Evolutionary conservation across 2,113 vertebrate genomes (phyloP).

Genomic region (Chlamydotis undulata): DNA sequence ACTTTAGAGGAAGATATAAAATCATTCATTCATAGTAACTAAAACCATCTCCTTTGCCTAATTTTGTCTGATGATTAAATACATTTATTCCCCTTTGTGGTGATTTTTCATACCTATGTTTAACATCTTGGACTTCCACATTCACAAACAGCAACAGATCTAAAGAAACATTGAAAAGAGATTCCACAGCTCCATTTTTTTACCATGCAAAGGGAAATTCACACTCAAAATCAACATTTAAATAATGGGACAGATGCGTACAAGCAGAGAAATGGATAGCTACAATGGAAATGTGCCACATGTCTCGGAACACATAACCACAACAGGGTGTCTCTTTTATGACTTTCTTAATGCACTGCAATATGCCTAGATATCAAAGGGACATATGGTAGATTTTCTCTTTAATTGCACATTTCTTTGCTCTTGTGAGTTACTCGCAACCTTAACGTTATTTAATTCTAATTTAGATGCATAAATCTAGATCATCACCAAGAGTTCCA

Average conservation of each 20-base stretch:
- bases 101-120: not conserved
- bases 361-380: slow-evolving; percentile 59
- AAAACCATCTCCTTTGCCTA: not conserved
- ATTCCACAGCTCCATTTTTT: not conserved
- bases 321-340: slow-evolving; percentile 67
- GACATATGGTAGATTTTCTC: slow-evolving; percentile 67
- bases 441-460: slow-evolving; percentile 66
- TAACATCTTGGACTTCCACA: not conserved
- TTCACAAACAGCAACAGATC: not conserved
- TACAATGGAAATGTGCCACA: slow-evolving; percentile 50
- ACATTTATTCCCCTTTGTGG: not conserved
- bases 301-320: slow-evolving; percentile 64
- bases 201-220: not conserved
- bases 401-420: slow-evolving; percentile 65
- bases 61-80: not conserved
- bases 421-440: slow-evolving; percentile 44
- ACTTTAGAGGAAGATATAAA: not conserved
- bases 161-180: not conserved
- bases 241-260: slow-evolving; percentile 31
- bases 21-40: not conserved
- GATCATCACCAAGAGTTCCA: not conserved
- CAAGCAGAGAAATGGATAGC: slow-evolving; percentile 36
- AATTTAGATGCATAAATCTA: slow-evolving; percentile 43
- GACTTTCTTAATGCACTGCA: slow-evolving; percentile 58
- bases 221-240: slow-evolving; percentile 15